Evolutionary conservation across 1,140 invertebrate species (phyloP), one percentile per base, ranked within the genome.

Genomic region (Gryllus bimaculatus): DNA sequence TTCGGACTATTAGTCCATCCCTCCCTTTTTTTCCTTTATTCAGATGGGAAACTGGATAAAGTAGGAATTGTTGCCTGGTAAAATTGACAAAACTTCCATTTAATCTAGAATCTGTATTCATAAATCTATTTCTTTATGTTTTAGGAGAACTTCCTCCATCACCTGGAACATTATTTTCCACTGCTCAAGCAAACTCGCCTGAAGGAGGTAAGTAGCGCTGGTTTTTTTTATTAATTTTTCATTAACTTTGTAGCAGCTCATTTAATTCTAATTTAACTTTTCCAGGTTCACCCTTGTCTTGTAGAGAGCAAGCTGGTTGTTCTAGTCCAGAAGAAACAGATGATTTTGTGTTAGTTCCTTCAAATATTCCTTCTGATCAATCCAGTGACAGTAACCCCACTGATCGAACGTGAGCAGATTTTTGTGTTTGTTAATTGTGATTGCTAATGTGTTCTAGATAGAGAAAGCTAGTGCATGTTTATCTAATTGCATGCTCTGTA

Each of bases 331-430:
- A 94, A 82, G 87, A 89, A 80, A 87, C 87, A 47, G 94, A 95
- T 88, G 94, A 95, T 86, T 96, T 95, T 88, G 95, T 96, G 81
- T 87, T 96, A 83, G 94, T 96, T 79, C 93, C 94, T 75, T 89
- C 90, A 80, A 91, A 92, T 86, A 85, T 92, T 81, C 90, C 91
- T 73, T 79, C 78, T 48, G 78, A 79, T 39, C 26, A 48, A n/a
- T 79, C 78, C n/a, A 79, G 78, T 48, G 78, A 79, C n/a, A 79
- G 78, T 49, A 75, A 75, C n/a, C 78, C 21, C 47, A 47, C 54
- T 8, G 78, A 79, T 13, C 66, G 78, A 48, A 49, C 6, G 78
- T 79, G 73, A 79, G 78, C 73, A 39, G 18, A 18, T 18, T 66
- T 66, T 39, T 39, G 26, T 39, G 26, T 39, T 39, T 39, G 26